Base-by-base conservation (phyloP, 2,113 vertebrate species). In the Calidris pugnax region DNA sequence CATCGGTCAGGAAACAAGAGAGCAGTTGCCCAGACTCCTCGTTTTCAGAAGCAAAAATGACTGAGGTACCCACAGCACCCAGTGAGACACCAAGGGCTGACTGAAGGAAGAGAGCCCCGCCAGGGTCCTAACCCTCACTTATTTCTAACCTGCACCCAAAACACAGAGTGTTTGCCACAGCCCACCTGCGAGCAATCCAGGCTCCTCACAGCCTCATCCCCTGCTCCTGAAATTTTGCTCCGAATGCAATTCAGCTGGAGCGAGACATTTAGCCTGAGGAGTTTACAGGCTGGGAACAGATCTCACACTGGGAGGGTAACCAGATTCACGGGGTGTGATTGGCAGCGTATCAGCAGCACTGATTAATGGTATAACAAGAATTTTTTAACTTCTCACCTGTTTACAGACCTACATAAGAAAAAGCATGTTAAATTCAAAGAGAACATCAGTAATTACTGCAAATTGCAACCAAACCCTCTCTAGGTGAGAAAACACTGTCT, bases 51-150 rank as follows among this genome's bases (percentile, higher is more conserved):
- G 12, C 32, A 74, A 12, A 77, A 47, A 1, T 0, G 1, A 4
- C 60, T 19, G 1, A 1, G 5, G 7, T 12, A 60, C 39, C 37
- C 8, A 26, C 68, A 30, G 59, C 19, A 20, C 1, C 39, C 79
- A 39, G 18, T 0, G 0, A 6, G 41, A 6, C 18, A 14, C 21
- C 3, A 7, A 35, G 26, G 53, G 15, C 18, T 0, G 4, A 26
- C 22, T 1, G 3, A n/a, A 21, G 10, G 4, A 69, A 35, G 26
- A 7, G 35, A 9, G 20, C 21, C 47, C 47, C 21, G 47, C 9
- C 20, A 10, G 3, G 5, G 10, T 14, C 16, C 0, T 0, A 5
- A 1, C 4, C 78, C 60, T 6, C 51, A 1, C 66, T 17, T 18
- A 5, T 11, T 41, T 14, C 7, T 13, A 63, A 47, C 1, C 66